These are phyloP conservation scores for Sander vitreus DNA, from an alignment of 2,113 vertebrate species.

Conservation along the genomic window DNA sequence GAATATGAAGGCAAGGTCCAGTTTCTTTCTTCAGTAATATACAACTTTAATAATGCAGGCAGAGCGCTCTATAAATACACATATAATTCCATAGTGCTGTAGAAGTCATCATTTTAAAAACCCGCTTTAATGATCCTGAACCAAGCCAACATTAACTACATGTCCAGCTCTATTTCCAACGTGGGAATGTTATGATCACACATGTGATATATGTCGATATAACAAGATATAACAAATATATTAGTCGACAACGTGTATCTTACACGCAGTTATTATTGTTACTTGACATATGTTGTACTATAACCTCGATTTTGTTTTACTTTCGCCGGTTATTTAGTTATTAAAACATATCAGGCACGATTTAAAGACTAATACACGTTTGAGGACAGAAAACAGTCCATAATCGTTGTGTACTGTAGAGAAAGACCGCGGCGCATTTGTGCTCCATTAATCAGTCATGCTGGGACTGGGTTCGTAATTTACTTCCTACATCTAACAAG, in stretches of 20 bases:
- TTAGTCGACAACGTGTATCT: neutral
- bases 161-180: neutral
- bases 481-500: neutral
- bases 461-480: accelerated
- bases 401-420: neutral
- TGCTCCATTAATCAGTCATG: neutral
- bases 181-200: neutral
- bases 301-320: neutral
- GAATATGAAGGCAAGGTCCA: too few relatives aligned
- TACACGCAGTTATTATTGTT: neutral
- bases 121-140: too few relatives aligned
- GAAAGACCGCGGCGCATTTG: slow-evolving; percentile 14
- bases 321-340: accelerated
- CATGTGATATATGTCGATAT: neutral
- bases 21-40: neutral
- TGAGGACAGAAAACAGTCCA: neutral
- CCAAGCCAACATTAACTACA: too few relatives aligned
- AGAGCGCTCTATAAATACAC: neutral
- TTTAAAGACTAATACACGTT: neutral
- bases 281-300: too few relatives aligned
- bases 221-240: neutral
- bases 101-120: neutral
- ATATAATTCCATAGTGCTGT: neutral
- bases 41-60: neutral
- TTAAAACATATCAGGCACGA: accelerated